Base-by-base conservation (phyloP, 2,888 invertebrate genomes). In the Cremastinae sp. region DNA sequence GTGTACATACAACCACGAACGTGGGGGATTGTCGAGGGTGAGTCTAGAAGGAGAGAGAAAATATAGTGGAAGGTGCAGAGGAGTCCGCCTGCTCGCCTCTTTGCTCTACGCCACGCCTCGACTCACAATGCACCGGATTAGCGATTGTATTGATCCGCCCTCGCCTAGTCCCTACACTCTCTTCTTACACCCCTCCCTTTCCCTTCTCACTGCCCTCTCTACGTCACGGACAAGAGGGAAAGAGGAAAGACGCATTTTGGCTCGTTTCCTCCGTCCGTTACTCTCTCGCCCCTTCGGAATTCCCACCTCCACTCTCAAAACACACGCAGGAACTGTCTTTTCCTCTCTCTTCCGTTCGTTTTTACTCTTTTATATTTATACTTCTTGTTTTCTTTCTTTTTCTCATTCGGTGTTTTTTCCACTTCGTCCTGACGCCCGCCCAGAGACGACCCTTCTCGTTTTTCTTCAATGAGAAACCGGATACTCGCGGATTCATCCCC, bases 71-170 rank as follows among this genome's bases (percentile, higher is more conserved):
- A 28, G 28, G 28, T 28, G 28, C 5, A 28, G 28, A 28, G 28
- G 28, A 28, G 28, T 28, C 79, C 83, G 82, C 83, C 85, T 86
- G 87, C 85, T 86, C 85, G 85, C 86, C 87, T 86, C 87, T 88
- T 87, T 87, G 86, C 88, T 66, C 43, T 86, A 87, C 87, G 88
- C 89, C 88, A 89, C 88, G 88, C 88, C 88, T 89, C 87, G 88
- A 84, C 88, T 89, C 88, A 89, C 89, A 89, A 89, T 89, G 89
- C 88, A 88, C 87, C 86, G 89, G 89, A 89, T 89, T 89, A 89
- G 89, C 88, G 89, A 89, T 89, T 88, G 89, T 89, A 89, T 89
- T 89, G 89, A 89, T 89, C 89, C 89, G 87, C 88, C 88, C 88
- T 88, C 87, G 86, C 86, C 28, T 88, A 88, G 88, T 88, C 85